A percentile compares a stretch with the other conserved stretches of the same genome.
Evolutionary conservation across 1,140 invertebrate genomes (phyloP).

Genomic region (Orchesella cincta): DNA sequence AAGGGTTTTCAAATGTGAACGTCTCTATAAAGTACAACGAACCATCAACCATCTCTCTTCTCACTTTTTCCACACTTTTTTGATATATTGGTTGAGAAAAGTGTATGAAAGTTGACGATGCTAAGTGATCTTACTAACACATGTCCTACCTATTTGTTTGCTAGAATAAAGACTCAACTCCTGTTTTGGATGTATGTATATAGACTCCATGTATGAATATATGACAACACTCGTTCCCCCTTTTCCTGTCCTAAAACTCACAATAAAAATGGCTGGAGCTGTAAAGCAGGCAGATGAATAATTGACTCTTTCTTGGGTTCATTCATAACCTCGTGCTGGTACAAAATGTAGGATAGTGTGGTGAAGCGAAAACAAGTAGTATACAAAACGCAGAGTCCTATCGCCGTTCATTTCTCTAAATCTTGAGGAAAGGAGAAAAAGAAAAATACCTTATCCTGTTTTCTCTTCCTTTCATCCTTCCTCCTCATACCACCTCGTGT

Average conservation of each 20-base stretch:
- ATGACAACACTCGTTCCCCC: no score
- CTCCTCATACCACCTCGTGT: no score
- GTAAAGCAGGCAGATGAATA: constrained; percentile 1
- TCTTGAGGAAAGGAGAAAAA: neutral
- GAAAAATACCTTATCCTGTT: no score
- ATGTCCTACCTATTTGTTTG: neutral
- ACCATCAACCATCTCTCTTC: neutral
- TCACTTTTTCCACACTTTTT: neutral
- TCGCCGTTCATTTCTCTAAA: neutral
- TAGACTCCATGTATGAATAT: no score
- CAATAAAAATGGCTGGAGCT: constrained; percentile 8
- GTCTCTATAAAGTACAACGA: no score
- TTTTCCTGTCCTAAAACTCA: neutral
- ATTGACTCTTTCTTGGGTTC: constrained; percentile 17
- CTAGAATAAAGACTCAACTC: neutral
- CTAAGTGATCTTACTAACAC: constrained; percentile 20
- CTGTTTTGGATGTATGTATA: no score
- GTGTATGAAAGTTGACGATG: constrained; percentile 16
- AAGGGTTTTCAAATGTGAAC: neutral
- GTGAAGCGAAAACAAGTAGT: constrained; percentile 16
- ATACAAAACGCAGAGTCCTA: neutral
- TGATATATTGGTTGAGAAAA: neutral
- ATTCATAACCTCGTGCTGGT: neutral
- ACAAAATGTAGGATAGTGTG: neutral
- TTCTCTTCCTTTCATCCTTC: no score